Evolutionary conservation across 2,888 invertebrate species (phyloP).

Genomic region (Antheraea assamensis): DNA sequence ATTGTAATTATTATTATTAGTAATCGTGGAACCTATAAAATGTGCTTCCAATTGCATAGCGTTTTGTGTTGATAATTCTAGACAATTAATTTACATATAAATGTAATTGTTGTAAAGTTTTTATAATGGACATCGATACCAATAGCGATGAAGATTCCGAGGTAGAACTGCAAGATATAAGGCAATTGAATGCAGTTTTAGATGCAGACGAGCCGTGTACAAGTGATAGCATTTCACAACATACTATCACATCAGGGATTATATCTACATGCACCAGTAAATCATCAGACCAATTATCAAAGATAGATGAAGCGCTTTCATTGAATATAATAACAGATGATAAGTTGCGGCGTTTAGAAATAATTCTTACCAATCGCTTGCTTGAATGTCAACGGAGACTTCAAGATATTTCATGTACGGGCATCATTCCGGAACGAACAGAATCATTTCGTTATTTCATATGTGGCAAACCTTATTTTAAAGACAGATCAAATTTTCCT

Average conservation of each 20-base stretch:
- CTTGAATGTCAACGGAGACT: slow-evolving; percentile 60
- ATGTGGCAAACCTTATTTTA: slow-evolving; percentile 86
- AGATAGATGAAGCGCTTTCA: slow-evolving; percentile 53
- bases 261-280: slow-evolving; percentile 24
- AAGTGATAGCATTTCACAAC: slow-evolving; percentile 28
- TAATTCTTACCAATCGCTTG: slow-evolving; percentile 50
- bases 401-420: slow-evolving; percentile 34
- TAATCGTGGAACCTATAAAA: too few species aligned
- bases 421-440: slow-evolving; percentile 30
- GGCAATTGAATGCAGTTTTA: slow-evolving; percentile 42
- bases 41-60: too few species aligned
- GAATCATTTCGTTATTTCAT: slow-evolving; percentile 54
- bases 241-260: slow-evolving; percentile 26
- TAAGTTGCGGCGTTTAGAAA: slow-evolving; percentile 56
- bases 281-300: slow-evolving; percentile 35
- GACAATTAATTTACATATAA: too few species aligned
- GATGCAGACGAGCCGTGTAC: slow-evolving; percentile 37
- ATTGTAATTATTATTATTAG: too few species aligned
- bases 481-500: slow-evolving; percentile 79
- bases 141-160: slow-evolving; percentile 51
- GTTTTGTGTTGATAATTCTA: too few species aligned
- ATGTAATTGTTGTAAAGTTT: neutral
- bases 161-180: slow-evolving; percentile 44
- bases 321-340: slow-evolving; percentile 66
- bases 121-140: slow-evolving; percentile 35